Conservation (phyloP, 2,113 vertebrate genomes). For the Anoura caudifer region DNA sequence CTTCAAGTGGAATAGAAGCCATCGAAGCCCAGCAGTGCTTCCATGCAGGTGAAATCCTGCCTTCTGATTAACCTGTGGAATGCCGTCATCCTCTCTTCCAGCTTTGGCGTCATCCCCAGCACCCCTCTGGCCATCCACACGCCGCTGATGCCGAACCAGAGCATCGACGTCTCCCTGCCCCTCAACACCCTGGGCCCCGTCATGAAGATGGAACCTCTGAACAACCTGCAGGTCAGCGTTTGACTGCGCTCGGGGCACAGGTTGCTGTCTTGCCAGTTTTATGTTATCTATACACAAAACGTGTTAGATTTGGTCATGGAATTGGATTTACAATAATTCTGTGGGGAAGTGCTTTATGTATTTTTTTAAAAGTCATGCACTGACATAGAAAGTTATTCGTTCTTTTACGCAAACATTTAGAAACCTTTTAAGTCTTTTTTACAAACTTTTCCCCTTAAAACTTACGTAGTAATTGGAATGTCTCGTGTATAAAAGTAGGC, state of each 20-base stretch:
- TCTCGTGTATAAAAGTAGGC: not conserved
- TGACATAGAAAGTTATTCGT: not conserved
- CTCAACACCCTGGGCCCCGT: slow-evolving; percentile 98
- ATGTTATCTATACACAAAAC: not conserved
- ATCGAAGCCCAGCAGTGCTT: not conserved
- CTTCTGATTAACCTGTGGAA: slow-evolving; percentile 24
- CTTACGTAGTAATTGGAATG: not conserved
- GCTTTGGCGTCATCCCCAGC: slow-evolving; percentile 97
- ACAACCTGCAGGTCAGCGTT: slow-evolving; percentile 94
- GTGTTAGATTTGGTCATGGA: not conserved
- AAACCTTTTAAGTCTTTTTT: slow-evolving; percentile 15
- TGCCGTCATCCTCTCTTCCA: slow-evolving; percentile 62
- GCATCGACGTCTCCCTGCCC: slow-evolving; percentile 94
- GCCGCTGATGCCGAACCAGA: slow-evolving; percentile 98
- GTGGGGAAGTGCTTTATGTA: not conserved
- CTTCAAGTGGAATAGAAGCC: not conserved
- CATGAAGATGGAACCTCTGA: slow-evolving; percentile 99
- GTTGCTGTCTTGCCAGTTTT: not conserved
- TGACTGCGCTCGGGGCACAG: not conserved
- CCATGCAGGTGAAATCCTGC: not conserved
- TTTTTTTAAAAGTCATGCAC: not conserved
- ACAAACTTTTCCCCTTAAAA: not conserved
- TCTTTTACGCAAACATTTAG: slow-evolving; percentile 17
- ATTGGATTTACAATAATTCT: not conserved
- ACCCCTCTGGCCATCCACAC: slow-evolving; percentile 94